These are phyloP conservation scores for Ceramica pisi DNA, from an alignment of 2,888 invertebrate genomes.

Conservation along the genomic window DNA sequence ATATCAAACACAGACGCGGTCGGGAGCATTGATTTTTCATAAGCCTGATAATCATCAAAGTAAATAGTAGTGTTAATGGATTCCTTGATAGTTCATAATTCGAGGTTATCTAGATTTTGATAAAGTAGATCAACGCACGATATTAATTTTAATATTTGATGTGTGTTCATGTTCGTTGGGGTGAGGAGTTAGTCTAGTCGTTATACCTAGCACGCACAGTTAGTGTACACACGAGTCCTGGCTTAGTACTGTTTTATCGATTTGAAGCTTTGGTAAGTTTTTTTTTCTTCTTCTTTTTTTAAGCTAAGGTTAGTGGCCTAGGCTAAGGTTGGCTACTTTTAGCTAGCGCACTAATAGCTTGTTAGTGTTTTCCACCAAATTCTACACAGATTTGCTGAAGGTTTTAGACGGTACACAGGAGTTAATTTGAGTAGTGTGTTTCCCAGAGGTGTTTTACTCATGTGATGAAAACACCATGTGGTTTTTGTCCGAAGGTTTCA, in stretches of 20 bases:
- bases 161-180: constrained; percentile 3
- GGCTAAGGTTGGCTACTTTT: not conserved
- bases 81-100: constrained; percentile 17
- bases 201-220: not conserved
- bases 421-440: not conserved
- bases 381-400: not conserved
- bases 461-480: not conserved
- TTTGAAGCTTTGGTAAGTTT: not conserved
- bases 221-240: not conserved
- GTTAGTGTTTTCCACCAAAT: no score
- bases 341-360: no score
- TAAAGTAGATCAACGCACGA: constrained; percentile 30
- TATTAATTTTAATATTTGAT: constrained; percentile 31
- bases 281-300: not conserved
- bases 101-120: constrained; percentile 40
- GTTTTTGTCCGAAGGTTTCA: not conserved
- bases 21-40: constrained; percentile 17
- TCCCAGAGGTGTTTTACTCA: not conserved
- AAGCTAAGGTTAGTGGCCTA: not conserved
- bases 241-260: not conserved
- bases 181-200: constrained; percentile 16
- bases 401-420: no score
- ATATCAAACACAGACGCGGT: not conserved
- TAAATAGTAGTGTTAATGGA: constrained; percentile 41
- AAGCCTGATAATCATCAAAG: constrained; percentile 19